A percentile compares a stretch with the other conserved stretches of the same genome.
phyloP scores from a whole-genome alignment of 2,888 invertebrate genomes.

The Acanthacorydalis orientalis region DNA sequence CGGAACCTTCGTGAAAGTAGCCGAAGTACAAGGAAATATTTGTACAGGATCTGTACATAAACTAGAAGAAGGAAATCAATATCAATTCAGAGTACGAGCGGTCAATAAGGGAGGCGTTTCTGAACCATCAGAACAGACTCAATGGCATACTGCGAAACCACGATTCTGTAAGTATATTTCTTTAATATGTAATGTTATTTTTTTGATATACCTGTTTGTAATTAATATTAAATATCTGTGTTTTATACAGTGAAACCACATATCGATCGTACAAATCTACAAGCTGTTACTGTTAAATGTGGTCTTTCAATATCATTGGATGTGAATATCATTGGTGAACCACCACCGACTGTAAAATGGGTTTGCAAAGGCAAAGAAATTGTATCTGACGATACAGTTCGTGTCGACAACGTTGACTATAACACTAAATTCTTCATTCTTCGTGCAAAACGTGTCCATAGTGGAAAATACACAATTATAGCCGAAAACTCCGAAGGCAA shows the following conservation, averaged over 20 bases:
- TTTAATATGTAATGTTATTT: neutral
- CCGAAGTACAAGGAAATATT: constrained; percentile 66
- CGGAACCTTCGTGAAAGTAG: constrained; percentile 69
- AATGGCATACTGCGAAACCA: constrained; percentile 80
- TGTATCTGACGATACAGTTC: constrained; percentile 39
- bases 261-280: constrained; percentile 81
- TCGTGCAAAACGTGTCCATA: constrained; percentile 61
- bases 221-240: constrained; percentile 9
- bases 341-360: constrained; percentile 87
- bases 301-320: constrained; percentile 78
- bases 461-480: constrained; percentile 75
- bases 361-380: constrained; percentile 54
- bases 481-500: constrained; percentile 88
- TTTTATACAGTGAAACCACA: constrained; percentile 67
- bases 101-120: constrained; percentile 90
- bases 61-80: constrained; percentile 86
- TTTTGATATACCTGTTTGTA: neutral
- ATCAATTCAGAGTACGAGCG: constrained; percentile 88
- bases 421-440: constrained; percentile 80
- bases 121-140: constrained; percentile 80
- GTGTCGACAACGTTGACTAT: constrained; percentile 73
- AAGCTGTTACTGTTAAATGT: constrained; percentile 69
- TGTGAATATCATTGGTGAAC: constrained; percentile 83
- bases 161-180: constrained; percentile 56
- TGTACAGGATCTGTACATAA: constrained; percentile 78